Evolutionary conservation across 2,797 vertebrate species (phyloP).

Genomic region (Chelonia mydas): DNA sequence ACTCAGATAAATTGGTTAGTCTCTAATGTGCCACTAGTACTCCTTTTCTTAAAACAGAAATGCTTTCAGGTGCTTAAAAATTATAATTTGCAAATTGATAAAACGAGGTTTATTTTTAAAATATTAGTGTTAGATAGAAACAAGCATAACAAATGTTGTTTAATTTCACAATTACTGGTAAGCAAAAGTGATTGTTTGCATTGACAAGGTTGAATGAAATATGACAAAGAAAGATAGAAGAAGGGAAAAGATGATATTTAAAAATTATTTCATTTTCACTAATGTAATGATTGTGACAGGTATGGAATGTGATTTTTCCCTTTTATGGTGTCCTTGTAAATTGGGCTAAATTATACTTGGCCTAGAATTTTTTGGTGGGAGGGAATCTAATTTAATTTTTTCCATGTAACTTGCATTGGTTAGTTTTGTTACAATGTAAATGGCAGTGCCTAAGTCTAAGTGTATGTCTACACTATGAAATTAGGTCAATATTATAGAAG

Average conservation of each 20-base stretch:
- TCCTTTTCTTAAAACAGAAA: neutral
- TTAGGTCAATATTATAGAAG: no score
- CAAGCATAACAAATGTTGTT: neutral
- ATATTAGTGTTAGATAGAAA: neutral
- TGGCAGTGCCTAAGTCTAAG: neutral
- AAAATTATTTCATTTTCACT: neutral
- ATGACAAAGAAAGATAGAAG: neutral
- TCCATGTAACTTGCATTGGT: neutral
- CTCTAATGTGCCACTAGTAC: no score
- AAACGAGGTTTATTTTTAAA: neutral
- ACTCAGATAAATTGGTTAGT: no score
- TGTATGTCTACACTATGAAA: no score
- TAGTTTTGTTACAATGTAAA: constrained; percentile 19
- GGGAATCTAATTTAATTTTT: neutral
- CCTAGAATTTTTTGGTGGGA: neutral
- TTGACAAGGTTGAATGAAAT: neutral
- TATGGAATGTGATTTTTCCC: neutral
- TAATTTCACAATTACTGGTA: neutral
- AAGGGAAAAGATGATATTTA: rapidly evolving
- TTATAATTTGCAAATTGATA: no score
- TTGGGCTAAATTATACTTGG: neutral
- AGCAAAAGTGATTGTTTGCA: neutral
- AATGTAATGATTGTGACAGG: neutral
- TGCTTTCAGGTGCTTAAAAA: neutral
- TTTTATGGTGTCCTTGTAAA: neutral